Evolutionary conservation across 2,888 invertebrate genomes (phyloP).

Genomic region (Eupsilia transversa): DNA sequence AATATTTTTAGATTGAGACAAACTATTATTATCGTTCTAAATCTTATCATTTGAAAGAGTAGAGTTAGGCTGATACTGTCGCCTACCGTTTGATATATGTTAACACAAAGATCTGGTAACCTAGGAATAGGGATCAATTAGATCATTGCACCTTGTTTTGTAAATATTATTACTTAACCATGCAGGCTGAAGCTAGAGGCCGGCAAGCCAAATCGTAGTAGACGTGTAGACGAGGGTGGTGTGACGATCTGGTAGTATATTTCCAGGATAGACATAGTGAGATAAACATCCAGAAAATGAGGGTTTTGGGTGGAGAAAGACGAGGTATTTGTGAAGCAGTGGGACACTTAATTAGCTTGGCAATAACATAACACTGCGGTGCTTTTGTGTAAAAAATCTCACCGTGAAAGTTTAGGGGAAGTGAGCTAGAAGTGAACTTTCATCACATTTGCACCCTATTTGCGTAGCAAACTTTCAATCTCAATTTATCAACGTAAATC

Average conservation of each 20-base stretch:
- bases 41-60: slow-evolving; percentile 1
- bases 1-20: slow-evolving; percentile 5
- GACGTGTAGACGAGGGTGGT: neutral
- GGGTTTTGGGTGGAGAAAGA: neutral
- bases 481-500: too few species aligned
- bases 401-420: too few species aligned
- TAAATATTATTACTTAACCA: too few species aligned
- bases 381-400: too few species aligned
- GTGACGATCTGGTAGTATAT: neutral
- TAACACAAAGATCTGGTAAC: too few species aligned
- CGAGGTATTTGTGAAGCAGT: neutral
- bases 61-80: neutral
- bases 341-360: neutral
- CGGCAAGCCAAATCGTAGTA: neutral
- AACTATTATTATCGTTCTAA: neutral
- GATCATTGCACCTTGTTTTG: neutral
- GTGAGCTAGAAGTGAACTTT: too few species aligned
- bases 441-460: too few species aligned
- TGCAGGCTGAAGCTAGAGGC: neutral
- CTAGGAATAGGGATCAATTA: neutral
- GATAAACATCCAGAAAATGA: neutral
- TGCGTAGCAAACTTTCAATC: too few species aligned
- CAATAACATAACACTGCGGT: neutral
- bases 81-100: neutral
- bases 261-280: neutral